phyloP scores from a whole-genome alignment of 2,113 vertebrate species.

The Sorex araneus region DNA sequence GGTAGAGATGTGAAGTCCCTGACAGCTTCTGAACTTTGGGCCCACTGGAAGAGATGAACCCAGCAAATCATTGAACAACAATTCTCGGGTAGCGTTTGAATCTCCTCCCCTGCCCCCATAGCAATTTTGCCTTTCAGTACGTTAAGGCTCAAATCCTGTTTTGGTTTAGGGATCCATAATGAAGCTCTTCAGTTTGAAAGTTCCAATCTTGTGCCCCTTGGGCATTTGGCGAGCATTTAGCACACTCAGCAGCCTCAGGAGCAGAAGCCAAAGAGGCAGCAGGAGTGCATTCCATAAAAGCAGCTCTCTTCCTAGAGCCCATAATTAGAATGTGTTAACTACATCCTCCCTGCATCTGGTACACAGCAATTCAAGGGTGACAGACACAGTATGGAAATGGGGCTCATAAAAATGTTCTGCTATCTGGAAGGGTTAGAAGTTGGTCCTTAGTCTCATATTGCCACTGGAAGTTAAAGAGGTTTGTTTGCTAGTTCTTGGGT shows the following conservation, averaged over 20 bases:
- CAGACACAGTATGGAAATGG: constrained; percentile 80
- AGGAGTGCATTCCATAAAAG: constrained; percentile 83
- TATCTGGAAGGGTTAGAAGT: constrained; percentile 73
- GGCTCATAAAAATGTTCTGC: constrained; percentile 78
- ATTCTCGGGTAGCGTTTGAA: constrained; percentile 32
- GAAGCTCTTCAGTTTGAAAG: constrained; percentile 77
- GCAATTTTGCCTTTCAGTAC: constrained; percentile 66
- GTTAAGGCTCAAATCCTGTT: constrained; percentile 68
- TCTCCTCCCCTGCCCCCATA: background rate
- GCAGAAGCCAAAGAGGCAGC: constrained; percentile 83
- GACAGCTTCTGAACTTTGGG: constrained; percentile 47
- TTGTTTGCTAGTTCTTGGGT: background rate
- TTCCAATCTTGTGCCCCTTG: constrained; percentile 80
- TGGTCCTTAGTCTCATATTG: constrained; percentile 71
- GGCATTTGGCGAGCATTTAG: constrained; percentile 83
- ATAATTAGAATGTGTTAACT: constrained; percentile 86
- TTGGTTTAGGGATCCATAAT: constrained; percentile 76
- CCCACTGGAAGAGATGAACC: background rate
- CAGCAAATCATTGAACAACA: constrained; percentile 59
- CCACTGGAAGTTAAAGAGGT: constrained; percentile 38
- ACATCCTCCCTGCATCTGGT: constrained; percentile 85
- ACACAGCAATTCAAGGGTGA: constrained; percentile 80
- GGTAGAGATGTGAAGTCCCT: constrained; percentile 36
- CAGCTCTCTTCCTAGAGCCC: constrained; percentile 81
- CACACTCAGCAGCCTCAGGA: constrained; percentile 79